A percentile compares a stretch with the other conserved stretches of the same genome.
Evolutionary conservation across 2,797 vertebrate genomes (phyloP).

Genomic region (Dendrocincla fuliginosa): DNA sequence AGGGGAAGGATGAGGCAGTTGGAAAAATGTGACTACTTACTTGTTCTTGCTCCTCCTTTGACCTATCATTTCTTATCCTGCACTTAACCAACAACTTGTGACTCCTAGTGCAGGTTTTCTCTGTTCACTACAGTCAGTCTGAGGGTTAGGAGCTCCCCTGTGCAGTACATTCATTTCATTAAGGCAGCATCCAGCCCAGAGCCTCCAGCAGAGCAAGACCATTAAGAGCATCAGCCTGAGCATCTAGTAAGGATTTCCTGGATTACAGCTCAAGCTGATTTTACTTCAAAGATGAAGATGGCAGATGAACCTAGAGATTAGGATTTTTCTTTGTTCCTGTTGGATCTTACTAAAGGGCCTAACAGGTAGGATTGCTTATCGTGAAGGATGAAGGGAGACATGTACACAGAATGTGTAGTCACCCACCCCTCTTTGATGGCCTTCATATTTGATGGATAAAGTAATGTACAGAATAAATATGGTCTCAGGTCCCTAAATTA

Average conservation of each 20-base stretch:
- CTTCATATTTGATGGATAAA: not conserved
- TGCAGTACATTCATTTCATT: not conserved
- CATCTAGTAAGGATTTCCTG: slow-evolving; percentile 20
- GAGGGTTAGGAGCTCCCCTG: not conserved
- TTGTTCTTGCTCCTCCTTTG: not conserved
- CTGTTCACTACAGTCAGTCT: not conserved
- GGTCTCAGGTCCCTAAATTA: not conserved
- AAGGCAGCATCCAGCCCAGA: not conserved
- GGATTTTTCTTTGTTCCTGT: not conserved
- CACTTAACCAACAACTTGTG: not conserved
- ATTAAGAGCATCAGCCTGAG: slow-evolving; percentile 1
- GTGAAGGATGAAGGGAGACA: not conserved
- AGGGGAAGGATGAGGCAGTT: not conserved
- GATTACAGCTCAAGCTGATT: not conserved
- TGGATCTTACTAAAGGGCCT: not conserved
- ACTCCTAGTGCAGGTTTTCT: not conserved
- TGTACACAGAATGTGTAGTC: not conserved
- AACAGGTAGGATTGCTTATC: not conserved
- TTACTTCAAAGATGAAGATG: not conserved
- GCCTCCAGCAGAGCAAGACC: not conserved
- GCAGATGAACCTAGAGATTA: not conserved
- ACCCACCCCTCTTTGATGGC: not conserved
- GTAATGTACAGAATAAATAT: not conserved
- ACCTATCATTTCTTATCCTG: not conserved
- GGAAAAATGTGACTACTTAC: not conserved